Percentiles rank a stretch among this genome's conserved stretches.
Evolutionary conservation across 2,113 vertebrate species (phyloP).

Genomic region (Theropithecus gelada): DNA sequence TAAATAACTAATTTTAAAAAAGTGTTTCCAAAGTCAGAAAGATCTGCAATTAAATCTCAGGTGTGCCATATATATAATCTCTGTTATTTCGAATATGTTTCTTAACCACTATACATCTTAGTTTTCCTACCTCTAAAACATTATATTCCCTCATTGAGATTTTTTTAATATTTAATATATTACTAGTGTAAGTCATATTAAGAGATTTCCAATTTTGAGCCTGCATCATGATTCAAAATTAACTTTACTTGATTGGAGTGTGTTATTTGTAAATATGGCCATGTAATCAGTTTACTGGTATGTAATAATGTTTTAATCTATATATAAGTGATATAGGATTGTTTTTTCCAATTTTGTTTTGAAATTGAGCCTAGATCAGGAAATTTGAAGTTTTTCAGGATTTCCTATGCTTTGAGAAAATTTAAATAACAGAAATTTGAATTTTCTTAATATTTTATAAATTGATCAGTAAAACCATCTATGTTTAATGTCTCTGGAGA

Average conservation of each 20-base stretch:
- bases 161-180: constrained; percentile 2
- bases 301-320: neutral
- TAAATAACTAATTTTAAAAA: neutral
- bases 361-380: neutral
- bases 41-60: neutral
- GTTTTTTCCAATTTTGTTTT: neutral
- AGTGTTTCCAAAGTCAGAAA: neutral
- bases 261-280: neutral
- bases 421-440: neutral
- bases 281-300: neutral
- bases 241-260: neutral
- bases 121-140: neutral
- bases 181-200: neutral
- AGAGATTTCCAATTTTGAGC: neutral
- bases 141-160: neutral
- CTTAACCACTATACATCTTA: neutral
- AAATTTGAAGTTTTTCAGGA: neutral
- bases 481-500: neutral
- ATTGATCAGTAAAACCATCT: neutral
- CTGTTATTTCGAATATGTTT: neutral
- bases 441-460: neutral
- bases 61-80: neutral
- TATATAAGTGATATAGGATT: neutral
- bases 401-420: neutral
- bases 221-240: neutral